These are phyloP conservation scores for Pleuronectes platessa DNA, from an alignment of 2,113 vertebrate species.

Conservation along the genomic window DNA sequence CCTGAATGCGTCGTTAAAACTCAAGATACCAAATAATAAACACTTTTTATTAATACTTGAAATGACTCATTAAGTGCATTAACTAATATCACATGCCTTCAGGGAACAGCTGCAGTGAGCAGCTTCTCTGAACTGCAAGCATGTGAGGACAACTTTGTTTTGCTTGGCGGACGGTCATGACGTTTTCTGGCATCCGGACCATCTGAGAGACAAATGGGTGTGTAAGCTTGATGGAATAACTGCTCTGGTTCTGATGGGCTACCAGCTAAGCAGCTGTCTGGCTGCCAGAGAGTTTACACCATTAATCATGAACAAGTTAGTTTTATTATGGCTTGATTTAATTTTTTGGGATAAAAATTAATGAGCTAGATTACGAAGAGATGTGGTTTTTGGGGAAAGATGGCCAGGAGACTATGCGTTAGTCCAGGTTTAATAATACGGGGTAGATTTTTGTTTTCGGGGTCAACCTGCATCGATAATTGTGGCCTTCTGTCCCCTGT, in stretches of 20 bases:
- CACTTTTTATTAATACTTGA: slow-evolving; percentile 38
- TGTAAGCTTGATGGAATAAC: slow-evolving; percentile 47
- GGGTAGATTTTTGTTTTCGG: not conserved
- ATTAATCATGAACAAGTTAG: slow-evolving; percentile 39
- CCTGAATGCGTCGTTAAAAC: slow-evolving; percentile 44
- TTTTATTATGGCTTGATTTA: slow-evolving; percentile 15
- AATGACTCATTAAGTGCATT: slow-evolving; percentile 39
- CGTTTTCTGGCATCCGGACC: slow-evolving; percentile 47
- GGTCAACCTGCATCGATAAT: not conserved
- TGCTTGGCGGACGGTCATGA: slow-evolving; percentile 16
- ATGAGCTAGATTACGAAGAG: not conserved
- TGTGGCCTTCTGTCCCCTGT: not conserved
- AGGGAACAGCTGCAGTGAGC: slow-evolving; percentile 42
- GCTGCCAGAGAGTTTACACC: slow-evolving; percentile 28
- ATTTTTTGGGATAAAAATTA: not conserved
- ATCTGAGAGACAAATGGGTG: slow-evolving; percentile 46
- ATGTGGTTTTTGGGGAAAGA: too few species aligned
- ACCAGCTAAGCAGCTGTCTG: slow-evolving; percentile 48
- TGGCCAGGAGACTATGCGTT: too few species aligned
- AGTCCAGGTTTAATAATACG: not conserved
- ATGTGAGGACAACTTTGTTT: slow-evolving; percentile 45
- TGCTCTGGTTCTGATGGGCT: slow-evolving; percentile 42
- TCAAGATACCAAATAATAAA: slow-evolving; percentile 34
- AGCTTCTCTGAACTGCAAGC: slow-evolving; percentile 23
- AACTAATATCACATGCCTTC: slow-evolving; percentile 55